A percentile compares a stretch with the other conserved stretches of the same genome.
Evolutionary conservation across 2,797 vertebrate genomes (phyloP).

Genomic region (Neosalanx taihuensis): DNA sequence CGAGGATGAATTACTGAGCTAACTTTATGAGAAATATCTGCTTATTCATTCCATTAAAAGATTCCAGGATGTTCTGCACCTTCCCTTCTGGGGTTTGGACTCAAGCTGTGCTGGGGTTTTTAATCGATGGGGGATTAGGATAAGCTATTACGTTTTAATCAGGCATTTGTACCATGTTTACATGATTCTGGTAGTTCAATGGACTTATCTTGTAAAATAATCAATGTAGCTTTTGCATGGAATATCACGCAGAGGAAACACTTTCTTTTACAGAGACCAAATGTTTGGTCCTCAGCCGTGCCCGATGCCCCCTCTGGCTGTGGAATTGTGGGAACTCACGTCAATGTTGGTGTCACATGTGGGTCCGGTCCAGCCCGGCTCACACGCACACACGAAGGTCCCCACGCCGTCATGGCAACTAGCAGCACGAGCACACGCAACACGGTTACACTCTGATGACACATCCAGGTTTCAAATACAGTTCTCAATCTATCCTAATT

Average conservation of each 20-base stretch:
- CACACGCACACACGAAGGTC: slow-evolving; percentile 73
- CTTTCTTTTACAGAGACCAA: not conserved
- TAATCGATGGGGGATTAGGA: slow-evolving; percentile 75
- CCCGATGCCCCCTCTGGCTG: not conserved
- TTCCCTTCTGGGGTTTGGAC: slow-evolving; percentile 62
- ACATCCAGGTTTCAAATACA: no score
- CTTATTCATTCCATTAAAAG: slow-evolving; percentile 67
- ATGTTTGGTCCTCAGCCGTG: no score
- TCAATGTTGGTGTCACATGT: slow-evolving; percentile 80
- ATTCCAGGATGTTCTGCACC: slow-evolving; percentile 53
- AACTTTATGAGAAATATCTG: slow-evolving; percentile 52
- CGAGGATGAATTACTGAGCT: slow-evolving; percentile 63
- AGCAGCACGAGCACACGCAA: slow-evolving; percentile 55
- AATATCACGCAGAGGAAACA: slow-evolving; percentile 37
- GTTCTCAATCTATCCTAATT: no score
- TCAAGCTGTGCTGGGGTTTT: slow-evolving; percentile 54
- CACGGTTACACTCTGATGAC: not conserved
- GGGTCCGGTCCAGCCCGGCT: slow-evolving; percentile 74
- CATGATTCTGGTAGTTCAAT: slow-evolving; percentile 53
- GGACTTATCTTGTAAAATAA: slow-evolving; percentile 51
- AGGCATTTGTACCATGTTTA: slow-evolving; percentile 63
- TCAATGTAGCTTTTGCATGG: slow-evolving; percentile 57
- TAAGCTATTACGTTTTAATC: slow-evolving; percentile 64
- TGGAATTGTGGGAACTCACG: slow-evolving; percentile 63
- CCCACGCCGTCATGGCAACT: slow-evolving; percentile 76